These are phyloP conservation scores for Anguilla marmorata DNA, from an alignment of 2,797 vertebrate species.

Conservation along the genomic window DNA sequence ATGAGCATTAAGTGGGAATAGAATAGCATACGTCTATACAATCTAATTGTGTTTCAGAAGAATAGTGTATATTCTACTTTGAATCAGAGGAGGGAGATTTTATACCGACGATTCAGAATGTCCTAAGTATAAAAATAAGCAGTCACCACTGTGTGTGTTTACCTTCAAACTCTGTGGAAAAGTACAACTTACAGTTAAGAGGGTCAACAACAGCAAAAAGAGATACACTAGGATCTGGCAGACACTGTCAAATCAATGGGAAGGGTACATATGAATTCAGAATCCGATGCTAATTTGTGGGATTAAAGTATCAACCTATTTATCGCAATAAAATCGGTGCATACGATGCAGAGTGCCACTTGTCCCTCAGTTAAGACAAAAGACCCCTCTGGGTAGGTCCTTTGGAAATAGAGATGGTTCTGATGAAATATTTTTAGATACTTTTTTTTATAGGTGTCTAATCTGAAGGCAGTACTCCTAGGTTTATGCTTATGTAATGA, in stretches of 20 bases:
- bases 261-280: background rate
- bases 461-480: background rate
- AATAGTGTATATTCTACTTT: background rate
- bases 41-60: background rate
- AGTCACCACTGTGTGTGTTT: constrained; percentile 30
- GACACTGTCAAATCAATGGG: background rate
- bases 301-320: background rate
- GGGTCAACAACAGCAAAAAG: background rate
- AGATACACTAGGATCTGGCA: background rate
- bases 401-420: background rate
- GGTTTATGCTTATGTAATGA: background rate
- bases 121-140: constrained; percentile 7
- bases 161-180: constrained; percentile 40
- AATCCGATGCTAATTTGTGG: background rate
- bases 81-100: constrained; percentile 9
- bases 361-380: background rate
- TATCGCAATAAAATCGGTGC: background rate
- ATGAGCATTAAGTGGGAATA: background rate
- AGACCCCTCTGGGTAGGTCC: background rate
- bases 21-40: background rate
- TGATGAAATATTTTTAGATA: background rate
- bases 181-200: constrained; percentile 24
- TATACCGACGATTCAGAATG: constrained; percentile 22
- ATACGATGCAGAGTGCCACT: background rate
- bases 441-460: constrained; percentile 2